Evolutionary conservation across 2,113 vertebrate species (phyloP).

Genomic region (Pygathrix nemaeus): DNA sequence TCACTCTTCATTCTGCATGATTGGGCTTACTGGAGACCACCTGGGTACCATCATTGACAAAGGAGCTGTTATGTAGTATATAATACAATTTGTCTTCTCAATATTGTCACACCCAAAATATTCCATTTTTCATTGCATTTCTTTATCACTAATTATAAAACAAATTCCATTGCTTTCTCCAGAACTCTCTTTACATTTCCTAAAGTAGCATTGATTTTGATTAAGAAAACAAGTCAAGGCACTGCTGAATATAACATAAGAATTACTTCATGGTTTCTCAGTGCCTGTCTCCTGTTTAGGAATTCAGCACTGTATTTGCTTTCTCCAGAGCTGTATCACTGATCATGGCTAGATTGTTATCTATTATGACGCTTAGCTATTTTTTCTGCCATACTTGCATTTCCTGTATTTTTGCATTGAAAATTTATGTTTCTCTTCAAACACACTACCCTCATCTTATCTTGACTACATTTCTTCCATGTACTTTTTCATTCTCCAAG

Average conservation of each 20-base stretch:
- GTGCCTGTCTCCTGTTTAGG: not conserved
- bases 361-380: not conserved
- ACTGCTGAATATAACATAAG: not conserved
- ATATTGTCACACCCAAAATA: not conserved
- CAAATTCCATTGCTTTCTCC: not conserved
- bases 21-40: not conserved
- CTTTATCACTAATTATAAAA: not conserved
- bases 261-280: not conserved
- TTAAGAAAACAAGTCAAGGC: not conserved
- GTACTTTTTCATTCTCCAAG: not conserved
- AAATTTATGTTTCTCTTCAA: slow-evolving; percentile 32
- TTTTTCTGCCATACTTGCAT: not conserved
- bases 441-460: not conserved
- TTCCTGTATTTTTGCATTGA: not conserved
- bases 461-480: not conserved
- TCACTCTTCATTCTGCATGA: not conserved
- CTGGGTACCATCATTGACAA: not conserved
- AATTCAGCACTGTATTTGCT: not conserved
- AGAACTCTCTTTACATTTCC: not conserved
- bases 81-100: not conserved
- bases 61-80: not conserved
- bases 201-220: slow-evolving; percentile 16
- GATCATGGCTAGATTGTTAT: not conserved
- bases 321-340: not conserved
- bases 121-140: not conserved